Evolutionary conservation across 2,113 vertebrate species (phyloP).

Genomic region (Noturus placidus): DNA sequence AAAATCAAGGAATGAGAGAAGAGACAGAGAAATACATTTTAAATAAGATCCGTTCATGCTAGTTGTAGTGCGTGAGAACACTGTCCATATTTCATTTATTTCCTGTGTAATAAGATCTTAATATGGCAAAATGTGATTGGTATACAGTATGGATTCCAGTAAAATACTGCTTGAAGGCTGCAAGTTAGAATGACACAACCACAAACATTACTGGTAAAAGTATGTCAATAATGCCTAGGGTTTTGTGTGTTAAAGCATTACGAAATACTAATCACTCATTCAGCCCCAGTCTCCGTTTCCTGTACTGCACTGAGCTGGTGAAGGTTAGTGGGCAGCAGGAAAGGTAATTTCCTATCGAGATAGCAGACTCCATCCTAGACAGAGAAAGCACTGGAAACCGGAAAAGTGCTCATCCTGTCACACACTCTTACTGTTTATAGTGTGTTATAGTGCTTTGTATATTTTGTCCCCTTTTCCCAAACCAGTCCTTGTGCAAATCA

Average conservation of each 20-base stretch:
- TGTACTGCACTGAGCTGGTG: neutral
- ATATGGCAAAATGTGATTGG: neutral
- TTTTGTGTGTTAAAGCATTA: neutral
- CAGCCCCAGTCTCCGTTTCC: neutral
- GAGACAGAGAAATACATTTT: neutral
- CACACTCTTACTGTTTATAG: slow-evolving; percentile 1
- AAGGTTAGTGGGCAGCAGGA: slow-evolving; percentile 31
- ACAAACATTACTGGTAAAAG: neutral
- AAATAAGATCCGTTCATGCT: neutral
- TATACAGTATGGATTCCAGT: neutral
- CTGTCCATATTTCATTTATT: neutral
- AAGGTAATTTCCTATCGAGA: slow-evolving; percentile 33
- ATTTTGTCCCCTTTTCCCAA: neutral
- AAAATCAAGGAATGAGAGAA: too few relatives aligned
- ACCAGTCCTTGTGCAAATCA: neutral
- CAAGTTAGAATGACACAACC: neutral
- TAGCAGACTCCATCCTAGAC: slow-evolving; percentile 16
- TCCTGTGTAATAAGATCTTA: neutral
- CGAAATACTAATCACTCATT: neutral
- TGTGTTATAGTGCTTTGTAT: neutral
- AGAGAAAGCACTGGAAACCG: slow-evolving; percentile 10
- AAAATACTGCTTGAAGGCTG: neutral
- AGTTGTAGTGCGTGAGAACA: neutral
- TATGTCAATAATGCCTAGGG: neutral
- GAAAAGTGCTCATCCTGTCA: slow-evolving; percentile 2